Base-by-base conservation (phyloP, 2,113 vertebrate genomes). In the Ranitomeya variabilis region DNA sequence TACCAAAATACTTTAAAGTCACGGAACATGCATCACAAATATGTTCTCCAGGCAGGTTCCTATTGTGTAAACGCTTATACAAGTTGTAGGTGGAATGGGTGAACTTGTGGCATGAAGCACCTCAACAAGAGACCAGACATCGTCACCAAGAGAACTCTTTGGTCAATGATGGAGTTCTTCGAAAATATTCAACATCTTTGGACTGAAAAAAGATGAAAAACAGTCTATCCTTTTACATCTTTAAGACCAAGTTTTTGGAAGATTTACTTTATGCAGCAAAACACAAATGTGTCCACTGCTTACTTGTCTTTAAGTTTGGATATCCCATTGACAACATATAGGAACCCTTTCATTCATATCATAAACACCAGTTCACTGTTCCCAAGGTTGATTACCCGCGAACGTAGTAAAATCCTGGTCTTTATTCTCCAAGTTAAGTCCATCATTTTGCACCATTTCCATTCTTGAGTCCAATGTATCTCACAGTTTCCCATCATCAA, bases 401-500 rank as follows among this genome's bases (percentile, higher is more conserved):
- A 13, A 74, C 23, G 4, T 23, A 74, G 4, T 23, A 74, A 71
- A 66, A 54, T 78, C n/a, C 31, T 52, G 85, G 7, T 59, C 18
- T 19, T 57, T 18, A 79, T 11, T 21, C 60, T 64, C 37, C 51
- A 26, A 14, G 14, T 31, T 3, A 4, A 84, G 19, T n/a, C 15
- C 23, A 74, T 45, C 7, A 74, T 51, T 23, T 51, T 74, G 71
- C 31, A 74, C 16, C 19, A 18, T 51, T 19, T 19, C 71, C 15
- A 12, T 73, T 31, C 5, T 5, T 6, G 11, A 45, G 31, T 73
- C 71, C 23, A 0, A 23, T 2, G 31, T 62, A 0, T 0, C 15
- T 97, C 95, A 98, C 94, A 98, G 94, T 64, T 94, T 97, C 6
- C 95, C 97, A 0, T 97, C 96, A 2, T 98, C 97, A 31, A 98